Evolutionary conservation across 2,888 invertebrate species (phyloP), one percentile per base, ranked within the genome.

Genomic region (Elegia similella): DNA sequence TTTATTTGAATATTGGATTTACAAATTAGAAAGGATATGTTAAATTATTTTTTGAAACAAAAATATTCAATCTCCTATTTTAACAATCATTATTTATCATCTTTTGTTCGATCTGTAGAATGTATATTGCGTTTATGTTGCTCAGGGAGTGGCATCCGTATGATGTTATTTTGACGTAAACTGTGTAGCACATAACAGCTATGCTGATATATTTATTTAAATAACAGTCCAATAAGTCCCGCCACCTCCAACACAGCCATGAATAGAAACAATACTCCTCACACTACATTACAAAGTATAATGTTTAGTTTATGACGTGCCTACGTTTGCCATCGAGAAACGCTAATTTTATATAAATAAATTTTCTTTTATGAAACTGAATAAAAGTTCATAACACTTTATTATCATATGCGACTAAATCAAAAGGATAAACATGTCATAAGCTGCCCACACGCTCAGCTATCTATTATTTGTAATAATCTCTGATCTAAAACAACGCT

Each of bases 251-350:
- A 66, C 66, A 71, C 75, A 64, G 59, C 58, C 67, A 78, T 73
- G 76, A 75, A 78, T 79, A 73, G 71, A 78, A 76, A 76, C 78
- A 81, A 78, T 75, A 68, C 69, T 61, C 64, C 66, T 63, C 69
- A 68, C 63, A 68, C 66, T 69, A 63, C 63, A 78, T 81, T 78
- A 78, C 67, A 78, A 78, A 78, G 77, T 80, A 79, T 78, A 80
- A 79, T 77, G 58, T 61, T 61, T 60, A 15, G 29, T 65, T 65
- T 64, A 68, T 59, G 62, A 61, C 30, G 42, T 52, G 7, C 29
- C 42, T n/a, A 29, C 30, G 43, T 43, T 53, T 42, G 53, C 53
- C 13, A 53, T 52, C 17, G 8, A 52, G 15, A 42, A 42, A 53
- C 53, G 30, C 42, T 53, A 53, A 29, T 42, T 53, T 53, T 13